Evolutionary conservation across 2,113 vertebrate genomes (phyloP).

Genomic region (Crocuta crocuta): DNA sequence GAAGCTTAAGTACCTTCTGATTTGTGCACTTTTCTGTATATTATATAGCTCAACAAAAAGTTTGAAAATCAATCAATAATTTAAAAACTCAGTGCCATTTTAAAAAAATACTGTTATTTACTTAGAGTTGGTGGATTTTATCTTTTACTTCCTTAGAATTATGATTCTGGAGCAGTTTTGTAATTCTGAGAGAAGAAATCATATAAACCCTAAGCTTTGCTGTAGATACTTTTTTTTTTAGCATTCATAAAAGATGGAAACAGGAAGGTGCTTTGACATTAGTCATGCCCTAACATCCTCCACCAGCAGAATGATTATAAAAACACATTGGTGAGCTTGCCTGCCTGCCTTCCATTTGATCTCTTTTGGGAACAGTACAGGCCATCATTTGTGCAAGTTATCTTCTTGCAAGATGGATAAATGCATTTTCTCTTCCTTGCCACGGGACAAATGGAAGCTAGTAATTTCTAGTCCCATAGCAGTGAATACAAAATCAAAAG

Average conservation of each 20-base stretch:
- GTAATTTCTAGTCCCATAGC: conserved; percentile 71
- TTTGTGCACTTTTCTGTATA: background rate
- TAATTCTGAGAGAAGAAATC: background rate
- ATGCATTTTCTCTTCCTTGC: conserved; percentile 74
- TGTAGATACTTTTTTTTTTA: conserved; percentile 48
- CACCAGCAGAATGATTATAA: background rate
- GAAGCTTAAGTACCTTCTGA: background rate
- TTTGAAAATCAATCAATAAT: background rate
- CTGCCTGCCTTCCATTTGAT: conserved; percentile 72
- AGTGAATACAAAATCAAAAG: conserved; percentile 75
- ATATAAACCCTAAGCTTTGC: background rate
- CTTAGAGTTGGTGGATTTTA: background rate
- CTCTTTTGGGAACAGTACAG: conserved; percentile 65
- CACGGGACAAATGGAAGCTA: conserved; percentile 71
- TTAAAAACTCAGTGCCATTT: background rate
- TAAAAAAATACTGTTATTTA: background rate
- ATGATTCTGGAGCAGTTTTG: background rate
- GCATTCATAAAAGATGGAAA: conserved; percentile 54
- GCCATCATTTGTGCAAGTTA: conserved; percentile 69
- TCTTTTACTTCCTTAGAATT: background rate
- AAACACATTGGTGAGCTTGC: conserved; percentile 1
- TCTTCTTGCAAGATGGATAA: conserved; percentile 65
- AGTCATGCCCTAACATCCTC: background rate
- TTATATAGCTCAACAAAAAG: background rate
- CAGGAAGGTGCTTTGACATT: conserved; percentile 11